A percentile compares a stretch with the other conserved stretches of the same genome.
These are phyloP conservation scores for Mus pahari DNA, from an alignment of 2,113 vertebrate species.

Conservation along the genomic window DNA sequence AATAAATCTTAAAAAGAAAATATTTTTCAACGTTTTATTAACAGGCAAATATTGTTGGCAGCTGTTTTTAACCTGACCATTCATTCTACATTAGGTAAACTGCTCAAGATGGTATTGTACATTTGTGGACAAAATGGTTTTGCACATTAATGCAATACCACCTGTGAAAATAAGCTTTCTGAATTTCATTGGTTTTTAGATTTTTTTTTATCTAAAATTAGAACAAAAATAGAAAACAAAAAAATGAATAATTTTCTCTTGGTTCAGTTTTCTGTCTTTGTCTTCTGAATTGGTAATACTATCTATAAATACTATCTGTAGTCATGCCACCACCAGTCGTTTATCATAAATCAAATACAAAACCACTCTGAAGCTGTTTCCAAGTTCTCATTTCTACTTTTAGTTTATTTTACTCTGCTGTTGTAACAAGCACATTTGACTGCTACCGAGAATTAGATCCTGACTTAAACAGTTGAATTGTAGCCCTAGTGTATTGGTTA, in stretches of 20 bases:
- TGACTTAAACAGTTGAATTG: background rate
- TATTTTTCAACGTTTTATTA: too few relatives aligned
- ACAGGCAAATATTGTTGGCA: background rate
- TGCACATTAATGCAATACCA: background rate
- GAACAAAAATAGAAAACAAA: conserved; percentile 41
- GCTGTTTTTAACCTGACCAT: conserved; percentile 33
- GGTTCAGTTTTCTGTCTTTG: background rate
- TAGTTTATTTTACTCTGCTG: conserved; percentile 11
- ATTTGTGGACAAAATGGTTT: background rate
- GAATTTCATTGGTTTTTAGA: conserved; percentile 19
- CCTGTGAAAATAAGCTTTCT: conserved; percentile 17
- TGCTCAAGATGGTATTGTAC: background rate
- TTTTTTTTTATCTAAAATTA: conserved; percentile 30
- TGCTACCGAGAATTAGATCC: conserved; percentile 28
- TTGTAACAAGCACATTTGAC: conserved; percentile 20
- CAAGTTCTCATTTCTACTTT: conserved; percentile 34
- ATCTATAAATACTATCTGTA: conserved; percentile 18
- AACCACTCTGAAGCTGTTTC: background rate
- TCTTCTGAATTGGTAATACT: conserved; percentile 57
- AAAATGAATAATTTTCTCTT: conserved; percentile 30
- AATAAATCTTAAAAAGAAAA: too few relatives aligned
- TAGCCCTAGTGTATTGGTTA: background rate
- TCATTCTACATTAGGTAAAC: background rate
- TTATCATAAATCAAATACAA: background rate
- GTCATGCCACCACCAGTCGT: background rate